Evolutionary conservation across 30 jellyfish, hydroid and myxozoan species (phyloP), one percentile per base, ranked within the genome.

Genomic region (Hydractinia echinata): DNA sequence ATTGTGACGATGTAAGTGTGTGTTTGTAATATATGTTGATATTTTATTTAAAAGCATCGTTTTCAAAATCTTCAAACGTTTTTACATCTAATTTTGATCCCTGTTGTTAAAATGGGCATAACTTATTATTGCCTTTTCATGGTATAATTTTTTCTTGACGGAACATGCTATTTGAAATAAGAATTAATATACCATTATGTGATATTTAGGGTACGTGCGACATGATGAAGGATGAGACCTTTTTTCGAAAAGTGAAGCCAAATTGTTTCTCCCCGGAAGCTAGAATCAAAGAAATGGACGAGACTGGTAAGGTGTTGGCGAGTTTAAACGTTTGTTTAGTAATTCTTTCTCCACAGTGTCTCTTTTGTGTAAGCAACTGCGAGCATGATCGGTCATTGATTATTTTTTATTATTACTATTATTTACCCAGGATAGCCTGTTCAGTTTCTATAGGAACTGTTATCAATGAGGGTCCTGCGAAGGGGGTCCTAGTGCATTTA

Each of bases 221-320:
- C 60, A 92, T 92, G 98, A 86, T 83, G 96, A 86, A 86, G 21
- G 96, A 92, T 86, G 96, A 87, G 68, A 87, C 79, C 77, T 92
- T 92, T 85, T 92, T 92, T 61, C 82, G 98, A 83, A 86, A 88
- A 84, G 86, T 92, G 13, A 82, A 86, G 6, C 82, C 95, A 54
- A 92, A 92, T 55, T 92, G 98, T 61, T 92, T 89, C 89, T 84
- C 86, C 21, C 96, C 98, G 50, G 98, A 92, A 82, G 88, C 85
- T 53, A 86, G 98, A 70, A 73, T 92, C 51, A 92, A 86, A 84
- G 98, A 92, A 62, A 92, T 92, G 98, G 89, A 92, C 76, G 87
- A 76, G 6, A 83, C 96, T 21, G 93, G 98, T 92, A 73, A n/a
- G 61, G 10, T 4, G 13, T 58, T 4, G 16, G 8, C 44, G 44